These are phyloP conservation scores for Calyptommatus sinebrachiatus DNA, from an alignment of 2,113 vertebrate species.

Conservation along the genomic window DNA sequence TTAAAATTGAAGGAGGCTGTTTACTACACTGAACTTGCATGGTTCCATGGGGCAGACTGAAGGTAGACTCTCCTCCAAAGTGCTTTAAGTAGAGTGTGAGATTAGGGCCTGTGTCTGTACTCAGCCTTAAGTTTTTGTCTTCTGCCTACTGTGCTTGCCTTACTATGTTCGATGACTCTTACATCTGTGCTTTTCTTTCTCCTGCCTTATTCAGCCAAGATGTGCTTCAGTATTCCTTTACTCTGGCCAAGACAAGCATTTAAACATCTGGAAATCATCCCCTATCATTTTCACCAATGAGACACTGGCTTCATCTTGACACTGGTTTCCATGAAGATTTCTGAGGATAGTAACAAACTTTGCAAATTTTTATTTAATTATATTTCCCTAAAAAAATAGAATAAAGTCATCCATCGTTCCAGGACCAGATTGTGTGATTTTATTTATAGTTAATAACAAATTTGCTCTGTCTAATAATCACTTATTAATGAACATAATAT, in stretches of 20 bases:
- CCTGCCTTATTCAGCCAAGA: conserved; percentile 56
- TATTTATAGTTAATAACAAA: background rate
- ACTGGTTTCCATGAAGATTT: conserved; percentile 33
- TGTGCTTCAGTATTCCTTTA: conserved; percentile 49
- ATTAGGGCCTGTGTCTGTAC: too few relatives aligned
- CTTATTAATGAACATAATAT: background rate
- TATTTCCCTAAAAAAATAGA: conserved; percentile 18
- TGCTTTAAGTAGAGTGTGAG: too few relatives aligned
- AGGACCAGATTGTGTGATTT: conserved; percentile 26
- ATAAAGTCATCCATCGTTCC: conserved; percentile 5
- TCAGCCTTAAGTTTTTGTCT: conserved; percentile 35
- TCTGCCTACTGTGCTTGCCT: conserved; percentile 43
- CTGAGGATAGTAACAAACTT: conserved; percentile 33
- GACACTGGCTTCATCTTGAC: conserved; percentile 46
- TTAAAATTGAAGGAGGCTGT: too few relatives aligned
- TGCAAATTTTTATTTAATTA: too few relatives aligned
- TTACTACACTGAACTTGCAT: too few relatives aligned
- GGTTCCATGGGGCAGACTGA: too few relatives aligned
- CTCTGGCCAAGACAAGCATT: conserved; percentile 68
- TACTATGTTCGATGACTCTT: conserved; percentile 30
- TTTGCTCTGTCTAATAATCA: background rate
- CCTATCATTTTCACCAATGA: conserved; percentile 51
- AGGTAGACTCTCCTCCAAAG: too few relatives aligned
- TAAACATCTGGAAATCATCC: conserved; percentile 74
- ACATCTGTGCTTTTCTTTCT: conserved; percentile 52